A percentile compares a stretch with the other conserved stretches of the same genome.
phyloP scores from a whole-genome alignment of 2,113 vertebrate genomes.

The Neomonachus schauinslandi region DNA sequence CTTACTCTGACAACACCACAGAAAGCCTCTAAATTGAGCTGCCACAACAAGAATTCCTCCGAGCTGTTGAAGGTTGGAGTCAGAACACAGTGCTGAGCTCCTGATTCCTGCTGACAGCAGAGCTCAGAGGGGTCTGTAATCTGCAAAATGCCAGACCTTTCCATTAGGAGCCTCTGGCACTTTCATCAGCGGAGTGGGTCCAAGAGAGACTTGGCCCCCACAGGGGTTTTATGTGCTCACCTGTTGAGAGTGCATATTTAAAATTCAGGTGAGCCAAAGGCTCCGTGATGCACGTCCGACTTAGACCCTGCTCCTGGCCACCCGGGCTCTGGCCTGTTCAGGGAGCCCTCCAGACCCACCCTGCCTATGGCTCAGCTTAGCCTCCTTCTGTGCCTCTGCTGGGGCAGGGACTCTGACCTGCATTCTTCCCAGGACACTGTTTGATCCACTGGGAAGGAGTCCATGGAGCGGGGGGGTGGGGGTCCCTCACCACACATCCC shows the following conservation, averaged over 20 bases:
- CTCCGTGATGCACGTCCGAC: rapidly evolving
- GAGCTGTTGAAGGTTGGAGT: not conserved
- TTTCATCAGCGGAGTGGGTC: rapidly evolving
- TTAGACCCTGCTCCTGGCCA: not conserved
- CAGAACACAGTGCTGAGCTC: not conserved
- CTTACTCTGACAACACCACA: not conserved
- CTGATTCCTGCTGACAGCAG: not conserved
- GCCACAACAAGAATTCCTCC: not conserved
- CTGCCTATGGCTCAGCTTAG: not conserved
- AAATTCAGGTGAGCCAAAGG: too few species aligned
- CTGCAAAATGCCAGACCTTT: not conserved
- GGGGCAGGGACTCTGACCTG: not conserved
- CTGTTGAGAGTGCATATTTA: not conserved
- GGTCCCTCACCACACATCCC: not conserved
- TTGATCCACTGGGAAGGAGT: not conserved
- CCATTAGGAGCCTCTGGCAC: not conserved
- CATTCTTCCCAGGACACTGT: not conserved
- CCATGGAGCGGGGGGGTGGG: not conserved
- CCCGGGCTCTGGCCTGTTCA: not conserved
- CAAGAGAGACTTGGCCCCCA: not conserved
- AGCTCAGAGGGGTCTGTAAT: not conserved
- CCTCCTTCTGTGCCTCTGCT: not conserved
- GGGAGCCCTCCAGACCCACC: not conserved
- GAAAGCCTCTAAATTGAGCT: not conserved
- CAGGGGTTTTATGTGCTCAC: rapidly evolving